Percentiles rank a stretch among this genome's conserved stretches.
These are phyloP conservation scores for Taeniopygia guttata DNA, from an alignment of 2,797 vertebrate species.

Conservation along the genomic window DNA sequence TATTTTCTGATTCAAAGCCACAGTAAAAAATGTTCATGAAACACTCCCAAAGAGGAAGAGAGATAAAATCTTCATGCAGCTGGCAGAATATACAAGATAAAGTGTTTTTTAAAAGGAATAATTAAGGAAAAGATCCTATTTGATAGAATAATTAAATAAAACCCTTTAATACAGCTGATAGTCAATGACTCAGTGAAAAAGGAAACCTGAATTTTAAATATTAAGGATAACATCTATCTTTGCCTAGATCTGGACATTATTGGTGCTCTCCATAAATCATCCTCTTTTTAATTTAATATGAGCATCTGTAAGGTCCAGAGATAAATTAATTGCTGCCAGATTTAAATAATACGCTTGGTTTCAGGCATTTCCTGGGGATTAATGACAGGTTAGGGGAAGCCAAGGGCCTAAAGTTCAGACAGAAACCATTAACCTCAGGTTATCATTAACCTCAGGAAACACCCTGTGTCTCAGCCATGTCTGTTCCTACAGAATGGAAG, in stretches of 20 bases:
- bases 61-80: constrained; percentile 6
- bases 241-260: constrained; percentile 45
- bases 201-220: constrained; percentile 51
- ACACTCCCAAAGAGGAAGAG: neutral
- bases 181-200: constrained; percentile 1
- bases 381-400: constrained; percentile 62
- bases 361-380: constrained; percentile 68
- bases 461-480: constrained; percentile 16
- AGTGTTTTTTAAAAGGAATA: neutral
- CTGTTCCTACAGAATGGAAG: constrained; percentile 23
- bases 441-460: constrained; percentile 69
- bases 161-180: neutral
- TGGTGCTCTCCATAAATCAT: constrained; percentile 55
- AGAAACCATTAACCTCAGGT: constrained; percentile 69
- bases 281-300: constrained; percentile 62
- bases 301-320: constrained; percentile 64
- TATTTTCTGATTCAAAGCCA: constrained; percentile 7
- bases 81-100: constrained; percentile 8
- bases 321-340: constrained; percentile 68
- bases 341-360: constrained; percentile 65
- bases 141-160: constrained; percentile 43
- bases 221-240: constrained; percentile 58
- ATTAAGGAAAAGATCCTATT: constrained; percentile 6
- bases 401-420: constrained; percentile 58
- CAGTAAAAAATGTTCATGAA: neutral